Conservation (phyloP, 2,797 vertebrate genomes). For the Lepilemur ruficaudatus region DNA sequence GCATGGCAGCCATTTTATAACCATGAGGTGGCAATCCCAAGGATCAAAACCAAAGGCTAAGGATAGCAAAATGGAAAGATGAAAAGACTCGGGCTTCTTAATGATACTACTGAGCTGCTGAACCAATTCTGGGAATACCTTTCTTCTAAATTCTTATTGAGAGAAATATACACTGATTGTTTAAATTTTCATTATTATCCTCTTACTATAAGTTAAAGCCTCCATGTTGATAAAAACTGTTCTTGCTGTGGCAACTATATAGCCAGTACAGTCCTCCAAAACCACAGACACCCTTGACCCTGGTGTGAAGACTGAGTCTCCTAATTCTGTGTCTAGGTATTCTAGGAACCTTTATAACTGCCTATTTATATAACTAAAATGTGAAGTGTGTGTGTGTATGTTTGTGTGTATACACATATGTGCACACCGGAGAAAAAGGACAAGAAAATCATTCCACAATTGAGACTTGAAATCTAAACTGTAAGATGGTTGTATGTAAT, state of each 20-base stretch:
- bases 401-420: no score
- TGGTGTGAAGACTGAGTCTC: neutral
- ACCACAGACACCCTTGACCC: neutral
- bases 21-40: neutral
- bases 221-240: neutral
- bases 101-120: neutral
- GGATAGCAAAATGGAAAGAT: neutral
- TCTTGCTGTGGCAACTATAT: neutral
- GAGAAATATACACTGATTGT: neutral
- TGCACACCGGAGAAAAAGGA: neutral
- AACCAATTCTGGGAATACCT: neutral
- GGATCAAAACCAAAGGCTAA: neutral
- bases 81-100: neutral
- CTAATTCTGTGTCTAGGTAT: neutral
- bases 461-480: slow-evolving; percentile 32
- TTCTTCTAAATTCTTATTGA: neutral
- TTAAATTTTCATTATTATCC: neutral
- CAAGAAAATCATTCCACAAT: neutral
- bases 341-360: neutral
- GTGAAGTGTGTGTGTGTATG: neutral
- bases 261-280: neutral
- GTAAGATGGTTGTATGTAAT: slow-evolving; percentile 32
- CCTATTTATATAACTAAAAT: neutral
- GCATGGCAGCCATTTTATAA: neutral
- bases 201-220: neutral